Conservation (phyloP, 2,888 invertebrate genomes). For the Platerodrilus igneus region DNA sequence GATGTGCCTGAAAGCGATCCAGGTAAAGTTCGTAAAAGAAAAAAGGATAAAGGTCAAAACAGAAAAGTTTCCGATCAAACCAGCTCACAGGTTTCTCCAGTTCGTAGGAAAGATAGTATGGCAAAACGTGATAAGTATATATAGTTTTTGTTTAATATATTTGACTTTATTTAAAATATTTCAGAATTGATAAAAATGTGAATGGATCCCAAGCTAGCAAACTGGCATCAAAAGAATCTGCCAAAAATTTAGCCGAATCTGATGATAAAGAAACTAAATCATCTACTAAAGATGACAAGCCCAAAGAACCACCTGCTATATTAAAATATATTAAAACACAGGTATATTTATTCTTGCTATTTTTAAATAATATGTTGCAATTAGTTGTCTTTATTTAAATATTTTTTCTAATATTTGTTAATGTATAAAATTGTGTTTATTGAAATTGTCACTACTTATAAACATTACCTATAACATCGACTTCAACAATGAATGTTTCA, state of each 20-base stretch:
- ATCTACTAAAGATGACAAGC: constrained; percentile 44
- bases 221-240: constrained; percentile 51
- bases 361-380: too few species aligned
- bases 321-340: constrained; percentile 76
- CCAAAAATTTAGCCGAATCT: constrained; percentile 52
- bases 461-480: too few species aligned
- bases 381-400: too few species aligned
- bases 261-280: constrained; percentile 46
- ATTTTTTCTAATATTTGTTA: not conserved
- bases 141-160: too few species aligned
- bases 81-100: constrained; percentile 73
- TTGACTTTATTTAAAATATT: constrained; percentile 13
- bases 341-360: constrained; percentile 34
- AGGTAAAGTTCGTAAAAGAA: constrained; percentile 46
- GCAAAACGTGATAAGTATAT: constrained; percentile 62
- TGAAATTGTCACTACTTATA: too few species aligned
- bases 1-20: constrained; percentile 54
- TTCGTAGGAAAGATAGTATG: constrained; percentile 71
- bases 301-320: constrained; percentile 63
- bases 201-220: constrained; percentile 52
- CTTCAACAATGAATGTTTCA: too few species aligned
- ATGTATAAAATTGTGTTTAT: not conserved
- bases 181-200: constrained; percentile 50
- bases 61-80: constrained; percentile 78
- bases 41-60: constrained; percentile 54